These are phyloP conservation scores for Brenthis ino DNA, from an alignment of 2,888 invertebrate genomes.

Conservation along the genomic window DNA sequence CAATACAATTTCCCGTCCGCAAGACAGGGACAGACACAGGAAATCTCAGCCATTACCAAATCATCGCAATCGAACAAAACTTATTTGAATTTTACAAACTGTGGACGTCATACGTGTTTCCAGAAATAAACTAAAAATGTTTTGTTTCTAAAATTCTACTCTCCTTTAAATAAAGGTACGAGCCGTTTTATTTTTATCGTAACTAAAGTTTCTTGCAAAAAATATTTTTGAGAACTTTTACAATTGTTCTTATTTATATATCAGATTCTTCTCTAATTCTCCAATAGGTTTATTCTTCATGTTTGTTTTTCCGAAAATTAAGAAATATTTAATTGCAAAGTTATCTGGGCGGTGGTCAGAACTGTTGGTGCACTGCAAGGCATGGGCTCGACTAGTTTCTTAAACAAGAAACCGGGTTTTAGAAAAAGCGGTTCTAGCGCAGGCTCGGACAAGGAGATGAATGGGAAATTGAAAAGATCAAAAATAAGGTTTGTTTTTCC, in stretches of 20 bases:
- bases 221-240: no score
- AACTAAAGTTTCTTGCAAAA: no score
- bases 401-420: constrained; percentile 69
- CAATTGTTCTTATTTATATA: background rate
- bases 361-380: constrained; percentile 39
- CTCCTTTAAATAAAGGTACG: background rate
- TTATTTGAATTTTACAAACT: constrained; percentile 34
- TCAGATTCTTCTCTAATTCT: background rate
- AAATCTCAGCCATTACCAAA: constrained; percentile 52
- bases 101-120: constrained; percentile 27
- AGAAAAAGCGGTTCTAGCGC: constrained; percentile 73
- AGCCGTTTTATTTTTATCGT: background rate
- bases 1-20: constrained; percentile 61
- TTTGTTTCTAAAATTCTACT: background rate
- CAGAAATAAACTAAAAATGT: constrained; percentile 11
- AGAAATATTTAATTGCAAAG: constrained; percentile 35
- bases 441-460: constrained; percentile 76
- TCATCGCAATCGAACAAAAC: constrained; percentile 25
- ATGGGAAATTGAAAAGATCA: constrained; percentile 66
- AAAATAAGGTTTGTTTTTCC: constrained; percentile 63
- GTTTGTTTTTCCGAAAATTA: constrained; percentile 40
- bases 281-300: constrained; percentile 30
- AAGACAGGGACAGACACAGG: constrained; percentile 64
- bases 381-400: constrained; percentile 78
- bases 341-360: constrained; percentile 37